Percentiles rank a stretch among this genome's conserved stretches.
Conservation (phyloP, 2,113 vertebrate species). For the Lasiurus borealis region DNA sequence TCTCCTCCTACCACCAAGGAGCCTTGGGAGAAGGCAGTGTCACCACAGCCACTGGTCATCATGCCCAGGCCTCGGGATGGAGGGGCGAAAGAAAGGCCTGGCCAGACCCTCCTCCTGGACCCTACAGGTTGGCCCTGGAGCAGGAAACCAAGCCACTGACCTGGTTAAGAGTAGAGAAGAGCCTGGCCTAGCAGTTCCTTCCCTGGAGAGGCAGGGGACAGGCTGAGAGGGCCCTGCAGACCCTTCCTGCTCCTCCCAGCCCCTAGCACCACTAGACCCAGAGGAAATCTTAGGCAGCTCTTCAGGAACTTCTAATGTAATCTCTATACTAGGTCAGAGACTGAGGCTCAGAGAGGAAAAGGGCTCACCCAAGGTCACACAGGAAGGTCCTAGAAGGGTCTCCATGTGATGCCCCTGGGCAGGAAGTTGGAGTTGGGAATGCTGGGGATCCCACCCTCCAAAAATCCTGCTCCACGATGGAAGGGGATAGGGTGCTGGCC, state of each 20-base stretch:
- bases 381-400: background rate
- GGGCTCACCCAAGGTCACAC: constrained; percentile 17
- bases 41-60: background rate
- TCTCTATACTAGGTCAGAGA: background rate
- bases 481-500: background rate
- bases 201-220: background rate
- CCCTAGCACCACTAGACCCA: background rate
- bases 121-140: background rate
- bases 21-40: background rate
- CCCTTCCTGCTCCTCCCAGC: background rate
- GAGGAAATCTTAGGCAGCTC: background rate
- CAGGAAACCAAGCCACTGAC: background rate
- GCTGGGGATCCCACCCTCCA: background rate
- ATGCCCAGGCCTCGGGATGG: background rate
- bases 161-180: background rate
- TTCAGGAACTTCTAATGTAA: background rate
- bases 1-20: background rate
- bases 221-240: background rate
- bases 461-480: background rate
- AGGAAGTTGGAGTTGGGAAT: background rate
- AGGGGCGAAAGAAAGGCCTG: background rate
- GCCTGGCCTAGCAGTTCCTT: background rate
- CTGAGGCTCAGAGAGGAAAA: background rate
- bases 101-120: background rate
- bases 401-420: background rate